Evolutionary conservation across 2,888 invertebrate species (phyloP), one percentile per base, ranked within the genome.

Genomic region (Pomacea canaliculata): DNA sequence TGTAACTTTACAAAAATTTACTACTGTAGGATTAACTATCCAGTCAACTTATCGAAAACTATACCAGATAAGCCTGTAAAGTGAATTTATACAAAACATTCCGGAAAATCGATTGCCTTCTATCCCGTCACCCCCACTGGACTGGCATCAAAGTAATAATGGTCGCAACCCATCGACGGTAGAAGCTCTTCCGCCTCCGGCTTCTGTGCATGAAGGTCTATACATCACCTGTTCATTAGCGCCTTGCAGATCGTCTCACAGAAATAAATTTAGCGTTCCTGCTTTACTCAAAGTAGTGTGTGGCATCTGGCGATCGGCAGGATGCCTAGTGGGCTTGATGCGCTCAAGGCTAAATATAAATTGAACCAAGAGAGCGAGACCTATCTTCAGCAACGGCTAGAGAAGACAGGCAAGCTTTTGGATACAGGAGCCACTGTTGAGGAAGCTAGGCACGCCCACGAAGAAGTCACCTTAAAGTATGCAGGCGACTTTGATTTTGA

Each of bases 401-500:
- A 75, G 48, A 73, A 77, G 63, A 68, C 71, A 18, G 71, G 49
- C 48, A 76, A 70, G 56, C 66, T 70, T 18, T 46, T 71, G n/a
- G 68, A 72, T n/a, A 71, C 76, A 27, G 69, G 77, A 16, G 67
- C 67, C 18, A 71, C 76, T 19, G 72, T 78, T 16, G 74, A 76
- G 16, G 76, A 77, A 19, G 67, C 69, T n/a, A 66, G 80, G 51
- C 51, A 51, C 51, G 51, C 70, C n/a, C 59, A 73, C 37, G 68
- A 71, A 27, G 71, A 78, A 51, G 62, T 62, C 60, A 56, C 49
- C 19, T 46, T 74, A 56, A 71, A 69, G 68, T 78, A 73, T 71
- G 76, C 73, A n/a, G 80, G 80, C 7, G 80, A 80, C 60, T 73
- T 73, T 27, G 79, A 78, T 37, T 83, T 81, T 71, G 78, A 81